Evolutionary conservation across 1,140 invertebrate species (phyloP).

Genomic region (Globodera rostochiensis): DNA sequence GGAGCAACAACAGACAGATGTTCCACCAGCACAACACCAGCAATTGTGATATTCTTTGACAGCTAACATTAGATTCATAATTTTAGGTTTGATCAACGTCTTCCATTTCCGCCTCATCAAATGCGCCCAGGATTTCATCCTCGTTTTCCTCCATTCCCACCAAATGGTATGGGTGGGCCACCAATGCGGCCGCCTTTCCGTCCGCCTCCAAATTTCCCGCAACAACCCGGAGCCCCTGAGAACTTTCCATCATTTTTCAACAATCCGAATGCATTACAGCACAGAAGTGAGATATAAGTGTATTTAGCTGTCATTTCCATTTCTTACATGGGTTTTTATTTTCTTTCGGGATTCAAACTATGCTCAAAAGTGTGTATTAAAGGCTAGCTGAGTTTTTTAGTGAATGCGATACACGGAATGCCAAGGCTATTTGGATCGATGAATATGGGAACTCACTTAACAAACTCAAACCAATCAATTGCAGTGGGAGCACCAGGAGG

Average conservation of each 20-base stretch:
- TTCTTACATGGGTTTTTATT: not conserved
- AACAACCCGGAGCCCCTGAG: not conserved
- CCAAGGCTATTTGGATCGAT: not conserved
- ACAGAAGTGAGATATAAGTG: not conserved
- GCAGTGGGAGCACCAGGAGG: not conserved
- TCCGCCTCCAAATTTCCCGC: not conserved
- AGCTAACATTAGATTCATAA: not conserved
- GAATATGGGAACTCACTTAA: not conserved
- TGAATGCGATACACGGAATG: not conserved
- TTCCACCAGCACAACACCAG: not conserved
- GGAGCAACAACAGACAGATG: not conserved
- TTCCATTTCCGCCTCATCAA: conserved; percentile 8
- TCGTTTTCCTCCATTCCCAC: not conserved
- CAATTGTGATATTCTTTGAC: not conserved
- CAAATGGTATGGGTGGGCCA: not conserved
- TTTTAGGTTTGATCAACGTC: not conserved
- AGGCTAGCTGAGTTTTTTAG: not conserved
- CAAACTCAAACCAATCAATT: conserved; percentile 1
- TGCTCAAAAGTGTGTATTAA: not conserved
- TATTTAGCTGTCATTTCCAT: not conserved
- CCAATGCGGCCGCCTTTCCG: conserved; percentile 9
- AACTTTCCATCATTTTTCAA: conserved; percentile 8
- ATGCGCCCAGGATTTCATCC: not conserved
- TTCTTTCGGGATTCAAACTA: not conserved
- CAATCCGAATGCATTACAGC: not conserved